These are phyloP conservation scores for Epizoanthus fatuus DNA, from an alignment of 92 coral and sea anemone genomes.

Conservation along the genomic window DNA sequence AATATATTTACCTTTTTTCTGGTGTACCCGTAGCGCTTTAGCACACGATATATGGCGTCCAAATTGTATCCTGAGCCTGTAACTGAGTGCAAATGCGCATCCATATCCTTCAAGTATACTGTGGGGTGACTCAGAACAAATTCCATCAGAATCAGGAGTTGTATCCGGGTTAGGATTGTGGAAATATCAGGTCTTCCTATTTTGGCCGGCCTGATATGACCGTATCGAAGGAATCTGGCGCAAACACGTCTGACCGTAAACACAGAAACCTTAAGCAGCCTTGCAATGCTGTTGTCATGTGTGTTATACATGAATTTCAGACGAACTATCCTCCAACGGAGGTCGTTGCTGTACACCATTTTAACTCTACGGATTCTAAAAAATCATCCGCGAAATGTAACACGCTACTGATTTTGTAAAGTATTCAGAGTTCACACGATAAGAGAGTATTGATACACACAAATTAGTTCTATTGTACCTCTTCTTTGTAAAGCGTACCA, in stretches of 20 bases:
- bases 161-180: conserved; percentile 53
- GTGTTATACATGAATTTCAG: conserved; percentile 5
- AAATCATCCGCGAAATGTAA: not conserved
- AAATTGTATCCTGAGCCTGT: conserved; percentile 30
- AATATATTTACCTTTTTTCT: conserved; percentile 32
- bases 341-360: conserved; percentile 57
- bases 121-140: conserved; percentile 28
- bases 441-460: too few species aligned
- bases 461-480: not conserved
- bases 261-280: conserved; percentile 18
- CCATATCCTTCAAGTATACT: conserved; percentile 39
- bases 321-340: conserved; percentile 37
- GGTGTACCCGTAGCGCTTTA: conserved; percentile 24
- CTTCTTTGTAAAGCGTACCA: not conserved
- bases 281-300: not conserved
- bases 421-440: too few species aligned
- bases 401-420: not conserved
- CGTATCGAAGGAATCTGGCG: conserved; percentile 24
- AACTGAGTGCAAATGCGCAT: conserved; percentile 4
- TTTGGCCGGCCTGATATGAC: conserved; percentile 29
- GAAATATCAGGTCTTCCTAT: conserved; percentile 59
- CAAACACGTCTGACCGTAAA: conserved; percentile 15
- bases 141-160: conserved; percentile 49
- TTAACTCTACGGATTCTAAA: not conserved
- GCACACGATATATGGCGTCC: conserved; percentile 16